Base-by-base conservation (phyloP, 2,113 vertebrate genomes). In the Arenaria interpres region DNA sequence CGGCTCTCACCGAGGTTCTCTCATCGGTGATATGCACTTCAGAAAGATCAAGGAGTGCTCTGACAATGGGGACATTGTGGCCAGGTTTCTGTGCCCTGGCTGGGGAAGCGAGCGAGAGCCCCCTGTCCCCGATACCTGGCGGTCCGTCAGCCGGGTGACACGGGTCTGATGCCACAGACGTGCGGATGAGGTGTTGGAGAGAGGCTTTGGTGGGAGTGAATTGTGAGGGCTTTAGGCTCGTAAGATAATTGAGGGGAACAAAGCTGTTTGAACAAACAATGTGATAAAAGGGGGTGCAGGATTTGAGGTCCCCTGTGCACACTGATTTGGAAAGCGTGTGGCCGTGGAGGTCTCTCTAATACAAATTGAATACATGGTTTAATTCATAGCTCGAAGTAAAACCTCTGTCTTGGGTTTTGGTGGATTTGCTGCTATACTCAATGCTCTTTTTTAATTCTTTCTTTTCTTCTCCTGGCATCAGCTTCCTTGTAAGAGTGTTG, bases 141-240 rank as follows among this genome's bases (percentile, higher is more conserved):
- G 0, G 7, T 2, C 14, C 4, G 0, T 12, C 1, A 2, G 63
- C n/a, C 0, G 3, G 57, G 1, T 16, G 53, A 21, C 0, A 1
- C 0, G 14, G 41, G 19, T 3, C 35, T 6, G 69, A 22, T 22
- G 64, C 37, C 1, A 0, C 66, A 33, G 64, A 11, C 0, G 1
- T 7, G 81, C 0, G 1, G 57, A 10, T 19, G 75, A 39, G 35
- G 23, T 30, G 35, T 19, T 0, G 4, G 68, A 25, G 56, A 56
- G 33, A n/a, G 46, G 68, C 51, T 59, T 20, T 12, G 37, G 51
- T 23, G 85, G 56, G 67, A 67, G 37, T 3, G 33, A 59, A 27
- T 33, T 16, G n/a, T 32, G 64, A 4, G 2, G 5, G 86, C 23
- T 60, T 39, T 75, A 27, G 60, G 64, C 68, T 24, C 3, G 10